These are phyloP conservation scores for Vireo griseus DNA, from an alignment of 2,797 vertebrate species.

Conservation along the genomic window DNA sequence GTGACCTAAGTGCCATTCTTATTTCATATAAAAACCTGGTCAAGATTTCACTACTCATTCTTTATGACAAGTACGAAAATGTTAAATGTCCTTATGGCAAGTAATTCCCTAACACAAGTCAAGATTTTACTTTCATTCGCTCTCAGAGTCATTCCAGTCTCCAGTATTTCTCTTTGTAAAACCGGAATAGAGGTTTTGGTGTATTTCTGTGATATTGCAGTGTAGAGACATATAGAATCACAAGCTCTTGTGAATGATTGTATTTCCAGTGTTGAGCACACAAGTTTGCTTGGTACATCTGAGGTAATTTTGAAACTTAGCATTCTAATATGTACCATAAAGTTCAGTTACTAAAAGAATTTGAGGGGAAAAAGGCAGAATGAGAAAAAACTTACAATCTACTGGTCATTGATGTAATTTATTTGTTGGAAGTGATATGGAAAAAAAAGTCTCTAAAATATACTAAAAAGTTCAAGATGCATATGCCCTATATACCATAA, in stretches of 20 bases:
- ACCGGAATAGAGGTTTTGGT: not conserved
- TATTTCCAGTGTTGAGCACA: not conserved
- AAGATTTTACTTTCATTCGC: not conserved
- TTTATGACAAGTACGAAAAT: not conserved
- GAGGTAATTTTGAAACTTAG: not conserved
- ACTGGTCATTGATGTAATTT: rapidly evolving
- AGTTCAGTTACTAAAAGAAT: not conserved
- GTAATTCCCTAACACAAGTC: not conserved
- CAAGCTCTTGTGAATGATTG: not conserved
- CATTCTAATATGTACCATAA: not conserved
- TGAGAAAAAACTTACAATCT: not conserved
- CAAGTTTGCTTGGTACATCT: not conserved
- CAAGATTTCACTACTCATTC: not conserved
- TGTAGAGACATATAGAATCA: not conserved
- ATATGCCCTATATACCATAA: rapidly evolving
- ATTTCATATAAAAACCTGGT: not conserved
- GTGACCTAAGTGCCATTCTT: not conserved
- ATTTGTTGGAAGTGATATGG: rapidly evolving
- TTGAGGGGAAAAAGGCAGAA: not conserved
- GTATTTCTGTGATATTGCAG: not conserved
- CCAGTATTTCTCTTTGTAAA: not conserved
- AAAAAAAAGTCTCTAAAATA: not conserved
- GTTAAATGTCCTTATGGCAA: not conserved
- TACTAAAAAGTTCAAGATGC: not conserved
- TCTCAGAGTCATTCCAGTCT: not conserved